Base-by-base conservation (phyloP, 2,888 invertebrate species). In the Criorhina ranunculi region DNA sequence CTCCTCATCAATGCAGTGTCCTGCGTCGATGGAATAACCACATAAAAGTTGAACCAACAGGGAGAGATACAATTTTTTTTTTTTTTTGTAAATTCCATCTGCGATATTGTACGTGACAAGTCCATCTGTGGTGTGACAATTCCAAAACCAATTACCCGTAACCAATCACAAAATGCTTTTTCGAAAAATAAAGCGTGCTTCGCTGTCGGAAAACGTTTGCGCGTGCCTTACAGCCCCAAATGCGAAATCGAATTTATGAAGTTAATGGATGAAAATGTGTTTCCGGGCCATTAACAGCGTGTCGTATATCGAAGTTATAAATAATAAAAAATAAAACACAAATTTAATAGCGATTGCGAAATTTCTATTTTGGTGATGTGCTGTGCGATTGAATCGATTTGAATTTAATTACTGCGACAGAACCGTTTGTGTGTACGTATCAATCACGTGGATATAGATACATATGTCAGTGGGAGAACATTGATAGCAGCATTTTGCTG, bases 71-170 rank as follows among this genome's bases (percentile, higher is more conserved):
- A 66, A 44, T 57, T 35, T 19, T 29, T 59, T 11, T 15, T 17
- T 44, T 69, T 46, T 33, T 37, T 59, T 11, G 29, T 17, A 55
- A 17, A 40, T 33, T 33, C 31, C 46, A 29, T 24, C 24, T 53
- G 15, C 46, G 12, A 12, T 46, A 33, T 49, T n/a, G 17, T n/a
- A 44, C 15, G 55, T 46, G 55, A 46, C 46, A 75, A 57, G 59
- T 59, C 59, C 76, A 76, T 67, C 42, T 76, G 67, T 49, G 67
- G 67, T 67, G 66, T 67, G 76, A 76, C 76, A 59, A 40, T 67
- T 76, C 57, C 44, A 67, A 76, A 76, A 76, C 40, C 76, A 76
- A 76, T 76, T 67, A 76, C 51, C 64, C 59, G 51, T 59, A 42
- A 59, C 66, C 49, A 66, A 35, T 66, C 17, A 49, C 37, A 33